Percentiles rank a stretch among this genome's conserved stretches.
phyloP scores from a whole-genome alignment of 1,140 invertebrate species.

The Lordiphosa stackelbergi region DNA sequence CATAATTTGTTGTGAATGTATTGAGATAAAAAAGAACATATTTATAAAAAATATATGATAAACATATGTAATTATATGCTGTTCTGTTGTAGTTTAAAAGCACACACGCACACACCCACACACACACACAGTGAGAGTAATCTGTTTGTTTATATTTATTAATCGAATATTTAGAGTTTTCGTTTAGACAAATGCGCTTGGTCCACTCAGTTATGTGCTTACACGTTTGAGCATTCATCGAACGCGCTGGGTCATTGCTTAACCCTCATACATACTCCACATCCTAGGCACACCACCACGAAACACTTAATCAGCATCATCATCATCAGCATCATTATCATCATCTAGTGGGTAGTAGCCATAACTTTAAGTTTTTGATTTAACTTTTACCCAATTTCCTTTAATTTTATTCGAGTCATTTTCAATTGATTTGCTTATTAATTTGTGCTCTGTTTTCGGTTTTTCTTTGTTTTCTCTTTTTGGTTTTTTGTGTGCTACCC shows the following conservation, averaged over 20 bases:
- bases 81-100: conserved; percentile 67
- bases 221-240: conserved; percentile 21
- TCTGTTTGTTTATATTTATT: conserved; percentile 29
- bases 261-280: conserved; percentile 15
- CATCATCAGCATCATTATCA: conserved; percentile 21
- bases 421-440: conserved; percentile 26
- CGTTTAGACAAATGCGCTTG: conserved; percentile 37
- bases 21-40: conserved; percentile 40
- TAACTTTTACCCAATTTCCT: conserved; percentile 2
- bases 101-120: conserved; percentile 33
- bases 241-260: conserved; percentile 5
- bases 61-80: conserved; percentile 66
- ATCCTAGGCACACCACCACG: conserved; percentile 2
- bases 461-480: conserved; percentile 43
- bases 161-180: conserved; percentile 37
- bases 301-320: conserved; percentile 24
- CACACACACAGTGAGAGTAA: conserved; percentile 24
- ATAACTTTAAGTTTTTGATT: conserved; percentile 43
- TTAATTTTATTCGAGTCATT: conserved; percentile 23
- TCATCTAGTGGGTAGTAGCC: conserved; percentile 39
- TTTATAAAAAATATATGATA: conserved; percentile 54
- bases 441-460: conserved; percentile 27
- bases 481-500: conserved; percentile 50
- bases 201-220: conserved; percentile 43
- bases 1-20: conserved; percentile 49